Evolutionary conservation across 2,888 invertebrate species (phyloP).

Genomic region (Dioctria linearis): DNA sequence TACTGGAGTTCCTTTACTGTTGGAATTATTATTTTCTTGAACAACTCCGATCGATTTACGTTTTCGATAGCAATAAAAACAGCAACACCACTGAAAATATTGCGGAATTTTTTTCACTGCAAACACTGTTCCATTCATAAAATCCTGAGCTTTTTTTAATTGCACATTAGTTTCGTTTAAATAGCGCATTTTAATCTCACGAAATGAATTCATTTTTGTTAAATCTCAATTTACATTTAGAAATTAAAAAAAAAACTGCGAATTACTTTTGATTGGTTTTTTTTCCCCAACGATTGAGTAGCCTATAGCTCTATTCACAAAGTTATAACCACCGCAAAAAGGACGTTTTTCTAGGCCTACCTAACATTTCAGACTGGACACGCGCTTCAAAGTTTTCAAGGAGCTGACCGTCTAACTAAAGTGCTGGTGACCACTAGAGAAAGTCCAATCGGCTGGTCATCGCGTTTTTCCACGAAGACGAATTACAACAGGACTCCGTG

Average conservation of each 20-base stretch:
- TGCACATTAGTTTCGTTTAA: conserved; percentile 5
- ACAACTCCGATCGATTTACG: conserved; percentile 67
- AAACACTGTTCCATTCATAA: conserved; percentile 34
- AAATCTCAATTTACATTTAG: background rate
- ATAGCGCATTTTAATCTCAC: background rate
- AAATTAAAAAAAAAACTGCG: background rate
- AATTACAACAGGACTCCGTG: background rate
- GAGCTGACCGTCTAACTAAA: background rate
- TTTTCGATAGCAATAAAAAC: conserved; percentile 63
- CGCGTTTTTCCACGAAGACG: conserved; percentile 1
- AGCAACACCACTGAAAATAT: conserved; percentile 63
- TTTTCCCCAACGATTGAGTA: background rate
- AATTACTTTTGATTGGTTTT: background rate
- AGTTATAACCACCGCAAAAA: conserved; percentile 25
- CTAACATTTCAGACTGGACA: conserved; percentile 61
- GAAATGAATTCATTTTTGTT: conserved; percentile 16
- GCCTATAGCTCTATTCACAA: background rate
- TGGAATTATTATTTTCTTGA: conserved; percentile 56
- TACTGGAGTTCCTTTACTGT: conserved; percentile 61
- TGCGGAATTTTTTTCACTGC: conserved; percentile 62
- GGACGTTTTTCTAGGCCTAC: conserved; percentile 59
- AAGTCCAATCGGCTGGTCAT: conserved; percentile 43
- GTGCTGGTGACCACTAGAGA: no score
- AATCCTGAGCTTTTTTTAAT: conserved; percentile 56
- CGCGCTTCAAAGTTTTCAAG: conserved; percentile 56